Evolutionary conservation across 2,113 vertebrate species (phyloP), one percentile per base, ranked within the genome.

Genomic region (Ammodytes dubius): DNA sequence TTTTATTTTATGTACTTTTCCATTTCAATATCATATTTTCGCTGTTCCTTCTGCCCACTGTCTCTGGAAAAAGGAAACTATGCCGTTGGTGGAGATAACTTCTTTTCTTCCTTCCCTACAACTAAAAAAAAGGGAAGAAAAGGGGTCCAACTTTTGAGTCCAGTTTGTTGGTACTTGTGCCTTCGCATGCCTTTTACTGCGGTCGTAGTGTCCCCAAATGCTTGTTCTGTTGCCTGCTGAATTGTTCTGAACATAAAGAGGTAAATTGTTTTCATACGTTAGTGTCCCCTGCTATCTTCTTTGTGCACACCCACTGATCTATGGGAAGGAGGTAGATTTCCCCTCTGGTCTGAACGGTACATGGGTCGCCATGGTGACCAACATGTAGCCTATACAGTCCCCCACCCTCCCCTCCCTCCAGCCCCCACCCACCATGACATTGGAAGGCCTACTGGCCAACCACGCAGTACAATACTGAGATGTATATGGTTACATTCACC

Each of bases 141-240:
- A 88, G 87, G 70, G 82, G 86, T 79, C 72, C 66, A 73, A 79
- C 79, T 83, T 27, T 74, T 79, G 83, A 85, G 82, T 93, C 84
- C 88, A 88, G 88, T 92, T 84, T 86, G 88, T 93, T 87, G 91
- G 91, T 92, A 88, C 91, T 91, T 83, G 93, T 95, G 93, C 94
- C 95, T 95, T 95, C 68, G 90, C 93, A 92, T 95, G 92, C 87
- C 60, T 91, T 93, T 85, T 71, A 74, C 87, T 81, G 91, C 91
- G 77, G 91, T 91, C 78, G 77, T 88, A 72, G 85, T 94, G 27
- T 27, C 27, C 27, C 84, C 85, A 69, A 49, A 84, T 90, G 87
- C 87, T 93, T 90, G 85, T 95, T 95, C 91, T 84, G 94, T 95
- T 93, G 88, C 92, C 91, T 94, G 85, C 92, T 95, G 93, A 95